phyloP scores from a whole-genome alignment of 1,140 invertebrate genomes.

The Coboldia fuscipes region DNA sequence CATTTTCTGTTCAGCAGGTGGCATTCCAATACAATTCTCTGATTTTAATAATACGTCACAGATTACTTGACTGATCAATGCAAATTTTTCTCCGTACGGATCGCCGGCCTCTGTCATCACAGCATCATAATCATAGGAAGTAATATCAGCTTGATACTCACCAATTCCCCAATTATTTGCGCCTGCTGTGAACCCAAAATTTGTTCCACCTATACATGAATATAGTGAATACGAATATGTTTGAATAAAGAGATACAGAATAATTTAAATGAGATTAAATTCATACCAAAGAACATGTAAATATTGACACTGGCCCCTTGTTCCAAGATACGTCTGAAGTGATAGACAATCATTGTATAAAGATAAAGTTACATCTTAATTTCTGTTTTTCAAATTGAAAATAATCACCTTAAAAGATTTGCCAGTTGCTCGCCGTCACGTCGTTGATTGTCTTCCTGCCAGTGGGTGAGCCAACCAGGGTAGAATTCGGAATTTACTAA shows the following conservation, averaged over 20 bases:
- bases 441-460: slow-evolving; percentile 33
- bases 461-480: slow-evolving; percentile 51
- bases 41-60: slow-evolving; percentile 1
- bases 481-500: slow-evolving; percentile 66
- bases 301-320: slow-evolving; percentile 47
- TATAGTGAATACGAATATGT: too few species aligned
- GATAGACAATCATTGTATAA: not conserved
- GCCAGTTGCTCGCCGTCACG: slow-evolving; percentile 21
- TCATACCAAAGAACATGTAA: slow-evolving; percentile 38
- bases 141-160: slow-evolving; percentile 34
- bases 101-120: slow-evolving; percentile 58
- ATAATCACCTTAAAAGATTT: slow-evolving; percentile 23
- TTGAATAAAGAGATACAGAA: too few species aligned
- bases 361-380: not conserved
- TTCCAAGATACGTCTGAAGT: slow-evolving; percentile 26
- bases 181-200: slow-evolving; percentile 40
- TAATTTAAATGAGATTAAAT: too few species aligned
- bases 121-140: slow-evolving; percentile 60
- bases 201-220: slow-evolving; percentile 48
- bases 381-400: not conserved
- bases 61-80: slow-evolving; percentile 28
- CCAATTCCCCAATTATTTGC: slow-evolving; percentile 23
- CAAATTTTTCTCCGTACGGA: slow-evolving; percentile 51
- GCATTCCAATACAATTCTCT: slow-evolving; percentile 3
- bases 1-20: not conserved